Percentiles rank a stretch among this genome's conserved stretches.
phyloP scores from a whole-genome alignment of 2,888 invertebrate species.

The Machimus atricapillus region DNA sequence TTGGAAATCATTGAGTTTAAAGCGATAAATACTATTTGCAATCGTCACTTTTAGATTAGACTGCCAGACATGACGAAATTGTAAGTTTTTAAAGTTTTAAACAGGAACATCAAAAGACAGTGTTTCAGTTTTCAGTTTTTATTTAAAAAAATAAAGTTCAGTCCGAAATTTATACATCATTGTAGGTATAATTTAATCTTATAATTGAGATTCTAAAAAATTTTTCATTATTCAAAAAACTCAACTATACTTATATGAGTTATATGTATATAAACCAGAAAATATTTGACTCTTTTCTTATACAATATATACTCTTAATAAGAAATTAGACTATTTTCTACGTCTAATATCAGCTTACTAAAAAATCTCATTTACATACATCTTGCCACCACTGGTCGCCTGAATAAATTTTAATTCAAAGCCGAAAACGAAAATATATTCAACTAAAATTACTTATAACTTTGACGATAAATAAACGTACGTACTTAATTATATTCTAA shows the following conservation, averaged over 20 bases:
- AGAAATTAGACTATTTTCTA: background rate
- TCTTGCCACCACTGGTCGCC: no score
- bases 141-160: background rate
- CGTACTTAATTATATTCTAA: no score
- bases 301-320: background rate
- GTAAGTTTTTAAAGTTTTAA: no score
- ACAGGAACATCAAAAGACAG: background rate
- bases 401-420: no score
- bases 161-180: background rate
- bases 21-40: no score
- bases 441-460: no score
- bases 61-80: no score
- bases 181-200: background rate
- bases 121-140: background rate
- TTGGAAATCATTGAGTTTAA: no score
- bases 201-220: background rate
- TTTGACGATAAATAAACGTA: no score
- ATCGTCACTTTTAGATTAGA: no score
- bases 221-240: background rate
- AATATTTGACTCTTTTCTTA: background rate
- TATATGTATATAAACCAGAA: background rate
- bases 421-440: no score
- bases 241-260: no score
- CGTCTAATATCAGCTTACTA: background rate
- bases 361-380: background rate